Conservation (phyloP, 2,113 vertebrate species). For the Macroglossus sobrinus region DNA sequence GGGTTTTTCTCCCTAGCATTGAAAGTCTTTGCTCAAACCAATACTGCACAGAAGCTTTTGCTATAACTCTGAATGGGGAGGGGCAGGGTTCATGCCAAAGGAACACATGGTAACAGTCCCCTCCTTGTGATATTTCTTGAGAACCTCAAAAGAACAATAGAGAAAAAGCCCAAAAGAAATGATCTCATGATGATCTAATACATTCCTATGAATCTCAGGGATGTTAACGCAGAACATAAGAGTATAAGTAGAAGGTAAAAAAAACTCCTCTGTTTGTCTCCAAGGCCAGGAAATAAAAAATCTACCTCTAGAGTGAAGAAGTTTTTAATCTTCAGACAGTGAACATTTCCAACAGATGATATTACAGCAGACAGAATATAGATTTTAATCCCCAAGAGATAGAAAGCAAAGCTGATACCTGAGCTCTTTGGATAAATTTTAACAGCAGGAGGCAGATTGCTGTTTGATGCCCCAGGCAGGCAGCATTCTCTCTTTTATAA, state of each 20-base stretch:
- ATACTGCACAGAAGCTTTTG: not conserved
- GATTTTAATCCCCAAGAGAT: slow-evolving; percentile 39
- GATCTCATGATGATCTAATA: not conserved
- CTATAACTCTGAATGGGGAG: not conserved
- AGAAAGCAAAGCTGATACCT: not conserved
- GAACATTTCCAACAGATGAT: slow-evolving; percentile 42
- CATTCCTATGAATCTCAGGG: not conserved
- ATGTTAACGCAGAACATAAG: not conserved
- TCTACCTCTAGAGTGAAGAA: not conserved
- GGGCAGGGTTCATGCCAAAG: not conserved
- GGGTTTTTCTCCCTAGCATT: not conserved
- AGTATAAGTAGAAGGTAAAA: not conserved
- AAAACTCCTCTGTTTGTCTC: not conserved
- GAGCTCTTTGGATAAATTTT: slow-evolving; percentile 29
- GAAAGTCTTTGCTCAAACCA: not conserved
- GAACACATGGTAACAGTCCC: not conserved
- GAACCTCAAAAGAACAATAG: not conserved
- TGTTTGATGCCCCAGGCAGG: not conserved
- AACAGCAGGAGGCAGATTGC: not conserved
- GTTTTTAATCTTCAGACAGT: slow-evolving; percentile 36
- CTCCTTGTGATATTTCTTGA: not conserved
- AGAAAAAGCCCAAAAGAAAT: not conserved
- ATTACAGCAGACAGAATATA: slow-evolving; percentile 34
- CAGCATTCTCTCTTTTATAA: not conserved
- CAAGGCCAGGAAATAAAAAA: not conserved